phyloP scores from a whole-genome alignment of 53 echinoderm and acorn worm genomes.

The Echinarachnius parma region DNA sequence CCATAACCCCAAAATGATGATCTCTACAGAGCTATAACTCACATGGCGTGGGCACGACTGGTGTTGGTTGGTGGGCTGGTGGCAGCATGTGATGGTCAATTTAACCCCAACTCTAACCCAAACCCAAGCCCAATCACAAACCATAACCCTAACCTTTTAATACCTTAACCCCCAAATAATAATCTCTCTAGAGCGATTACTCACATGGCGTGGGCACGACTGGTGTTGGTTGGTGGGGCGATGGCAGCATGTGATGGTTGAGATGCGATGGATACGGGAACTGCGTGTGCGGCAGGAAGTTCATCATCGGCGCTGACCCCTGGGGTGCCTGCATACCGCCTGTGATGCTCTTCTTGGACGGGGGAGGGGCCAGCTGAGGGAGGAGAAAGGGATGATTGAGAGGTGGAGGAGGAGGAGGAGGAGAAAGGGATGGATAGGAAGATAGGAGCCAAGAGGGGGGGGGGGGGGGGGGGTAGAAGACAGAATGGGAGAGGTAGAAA shows the following conservation, averaged over 20 bases:
- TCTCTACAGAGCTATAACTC: too few species aligned
- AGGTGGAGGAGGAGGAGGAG: neutral
- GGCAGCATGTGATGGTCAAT: too few species aligned
- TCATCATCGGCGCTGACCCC: slow-evolving; percentile 27
- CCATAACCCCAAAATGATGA: too few species aligned
- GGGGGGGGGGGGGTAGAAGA: slow-evolving; percentile 4
- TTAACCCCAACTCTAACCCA: too few species aligned
- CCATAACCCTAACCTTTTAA: too few species aligned
- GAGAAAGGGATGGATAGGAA: neutral
- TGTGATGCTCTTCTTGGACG: slow-evolving; percentile 38
- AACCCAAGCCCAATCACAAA: too few species aligned
- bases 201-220: slow-evolving; percentile 47
- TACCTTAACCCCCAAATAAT: too few species aligned
- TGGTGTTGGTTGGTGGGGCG: slow-evolving; percentile 35
- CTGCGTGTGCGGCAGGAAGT: slow-evolving; percentile 27
- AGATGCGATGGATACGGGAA: slow-evolving; percentile 7
- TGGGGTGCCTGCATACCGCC: slow-evolving; percentile 3
- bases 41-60: too few species aligned
- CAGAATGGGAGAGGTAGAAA: neutral
- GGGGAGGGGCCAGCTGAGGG: slow-evolving; percentile 59
- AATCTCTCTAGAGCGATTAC: too few species aligned
- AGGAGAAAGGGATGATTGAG: too few species aligned
- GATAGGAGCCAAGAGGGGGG: neutral
- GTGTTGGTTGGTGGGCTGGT: too few species aligned
- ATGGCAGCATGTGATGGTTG: slow-evolving; percentile 14